Percentiles rank a stretch among this genome's conserved stretches.
Conservation (phyloP, 2,113 vertebrate genomes). For the Lates calcarifer region DNA sequence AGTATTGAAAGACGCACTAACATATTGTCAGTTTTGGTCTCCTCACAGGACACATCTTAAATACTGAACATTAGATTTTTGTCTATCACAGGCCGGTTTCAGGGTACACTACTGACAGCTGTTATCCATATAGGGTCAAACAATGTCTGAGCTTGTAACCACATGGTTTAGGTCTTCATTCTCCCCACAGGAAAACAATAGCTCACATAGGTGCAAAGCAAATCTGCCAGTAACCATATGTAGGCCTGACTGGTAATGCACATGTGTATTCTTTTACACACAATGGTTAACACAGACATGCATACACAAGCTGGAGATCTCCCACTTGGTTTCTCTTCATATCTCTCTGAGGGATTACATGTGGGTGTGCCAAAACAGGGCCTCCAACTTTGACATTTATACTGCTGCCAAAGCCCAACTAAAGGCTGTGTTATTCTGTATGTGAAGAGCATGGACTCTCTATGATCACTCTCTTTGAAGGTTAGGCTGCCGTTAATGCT, state of each 20-base stretch:
- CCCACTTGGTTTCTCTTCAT: slow-evolving; percentile 15
- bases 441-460: slow-evolving; percentile 43
- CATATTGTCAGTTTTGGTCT: not conserved
- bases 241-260: not conserved
- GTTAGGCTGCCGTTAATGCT: slow-evolving; percentile 63
- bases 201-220: not conserved
- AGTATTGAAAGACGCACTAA: not conserved
- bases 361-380: slow-evolving; percentile 34
- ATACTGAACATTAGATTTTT: not conserved
- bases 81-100: not conserved
- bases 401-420: slow-evolving; percentile 45
- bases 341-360: slow-evolving; percentile 42
- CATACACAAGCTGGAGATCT: slow-evolving; percentile 1
- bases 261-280: not conserved
- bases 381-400: slow-evolving; percentile 68
- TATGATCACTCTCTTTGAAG: slow-evolving; percentile 73
- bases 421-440: slow-evolving; percentile 56
- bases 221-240: not conserved
- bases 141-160: not conserved
- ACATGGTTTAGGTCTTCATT: not conserved
- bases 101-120: slow-evolving; percentile 2
- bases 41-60: not conserved
- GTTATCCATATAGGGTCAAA: not conserved
- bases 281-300: not conserved
- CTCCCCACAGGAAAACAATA: not conserved